Conservation (phyloP, 2,113 vertebrate species). For the Vulpes vulpes region DNA sequence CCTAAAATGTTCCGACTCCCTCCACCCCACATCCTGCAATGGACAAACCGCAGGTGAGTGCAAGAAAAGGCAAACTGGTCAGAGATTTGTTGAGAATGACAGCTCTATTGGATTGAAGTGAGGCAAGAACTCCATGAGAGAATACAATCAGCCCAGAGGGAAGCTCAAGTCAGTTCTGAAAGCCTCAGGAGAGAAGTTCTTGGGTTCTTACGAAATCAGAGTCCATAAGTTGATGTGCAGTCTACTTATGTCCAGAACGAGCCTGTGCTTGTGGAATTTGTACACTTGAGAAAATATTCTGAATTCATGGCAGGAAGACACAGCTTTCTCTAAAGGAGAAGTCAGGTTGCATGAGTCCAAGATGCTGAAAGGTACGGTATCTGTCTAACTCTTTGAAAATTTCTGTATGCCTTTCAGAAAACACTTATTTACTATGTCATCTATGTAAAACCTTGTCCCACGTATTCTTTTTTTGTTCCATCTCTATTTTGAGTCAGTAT, state of each 20-base stretch:
- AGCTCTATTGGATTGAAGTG: background rate
- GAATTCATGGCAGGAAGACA: background rate
- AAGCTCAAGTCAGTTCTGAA: background rate
- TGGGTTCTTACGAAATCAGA: background rate
- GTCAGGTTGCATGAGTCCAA: background rate
- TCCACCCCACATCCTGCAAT: background rate
- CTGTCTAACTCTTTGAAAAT: background rate
- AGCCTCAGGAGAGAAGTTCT: background rate
- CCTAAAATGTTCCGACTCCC: background rate
- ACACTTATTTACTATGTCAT: background rate
- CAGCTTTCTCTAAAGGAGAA: background rate
- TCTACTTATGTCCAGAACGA: background rate
- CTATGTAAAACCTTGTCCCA: background rate
- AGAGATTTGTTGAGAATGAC: background rate
- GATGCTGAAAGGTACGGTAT: background rate
- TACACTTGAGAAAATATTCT: background rate
- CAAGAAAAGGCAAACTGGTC: background rate
- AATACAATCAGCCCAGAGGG: background rate
- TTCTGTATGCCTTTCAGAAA: background rate
- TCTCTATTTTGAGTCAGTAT: background rate
- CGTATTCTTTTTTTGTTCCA: background rate
- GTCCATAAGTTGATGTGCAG: background rate
- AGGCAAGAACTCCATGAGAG: background rate
- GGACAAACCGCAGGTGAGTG: background rate
- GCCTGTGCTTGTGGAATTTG: background rate